A percentile compares a stretch with the other conserved stretches of the same genome.
Evolutionary conservation across 2,888 invertebrate genomes (phyloP).

Genomic region (Boloria euphrosyne): DNA sequence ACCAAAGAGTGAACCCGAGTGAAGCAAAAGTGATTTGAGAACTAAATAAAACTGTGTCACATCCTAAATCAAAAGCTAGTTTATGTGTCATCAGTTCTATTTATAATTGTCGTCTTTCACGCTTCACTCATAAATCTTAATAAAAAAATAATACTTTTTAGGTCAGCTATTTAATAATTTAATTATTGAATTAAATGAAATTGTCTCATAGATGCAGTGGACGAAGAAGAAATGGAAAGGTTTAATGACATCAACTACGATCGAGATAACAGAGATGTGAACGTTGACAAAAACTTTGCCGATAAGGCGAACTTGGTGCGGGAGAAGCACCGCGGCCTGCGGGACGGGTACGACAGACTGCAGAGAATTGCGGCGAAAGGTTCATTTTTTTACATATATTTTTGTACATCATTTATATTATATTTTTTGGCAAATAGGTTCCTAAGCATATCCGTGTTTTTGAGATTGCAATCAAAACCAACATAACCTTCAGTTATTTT

Average conservation of each 20-base stretch:
- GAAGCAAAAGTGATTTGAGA: neutral
- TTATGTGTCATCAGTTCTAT: neutral
- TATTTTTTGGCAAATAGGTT: too few relatives aligned
- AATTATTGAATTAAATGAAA: neutral
- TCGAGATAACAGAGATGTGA: conserved; percentile 66
- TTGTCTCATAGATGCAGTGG: conserved; percentile 84
- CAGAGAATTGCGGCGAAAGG: conserved; percentile 88
- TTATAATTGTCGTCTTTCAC: neutral
- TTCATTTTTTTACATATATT: conserved; percentile 22
- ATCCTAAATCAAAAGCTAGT: conserved; percentile 8
- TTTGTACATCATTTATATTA: too few relatives aligned
- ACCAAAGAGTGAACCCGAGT: too few relatives aligned
- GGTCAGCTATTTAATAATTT: too few relatives aligned
- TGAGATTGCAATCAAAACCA: too few relatives aligned
- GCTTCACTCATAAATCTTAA: too few relatives aligned
- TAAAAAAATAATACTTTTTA: too few relatives aligned
- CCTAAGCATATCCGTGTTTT: too few relatives aligned
- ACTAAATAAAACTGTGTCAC: neutral
- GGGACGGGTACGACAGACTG: conserved; percentile 90
- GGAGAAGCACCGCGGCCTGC: conserved; percentile 88
- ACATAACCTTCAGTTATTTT: too few relatives aligned
- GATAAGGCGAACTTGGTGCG: conserved; percentile 87
- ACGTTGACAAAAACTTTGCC: conserved; percentile 83
- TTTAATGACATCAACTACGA: conserved; percentile 86
- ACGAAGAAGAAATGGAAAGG: conserved; percentile 87